Conservation (phyloP, 1,140 invertebrate genomes). For the Drosophila kanapiae region DNA sequence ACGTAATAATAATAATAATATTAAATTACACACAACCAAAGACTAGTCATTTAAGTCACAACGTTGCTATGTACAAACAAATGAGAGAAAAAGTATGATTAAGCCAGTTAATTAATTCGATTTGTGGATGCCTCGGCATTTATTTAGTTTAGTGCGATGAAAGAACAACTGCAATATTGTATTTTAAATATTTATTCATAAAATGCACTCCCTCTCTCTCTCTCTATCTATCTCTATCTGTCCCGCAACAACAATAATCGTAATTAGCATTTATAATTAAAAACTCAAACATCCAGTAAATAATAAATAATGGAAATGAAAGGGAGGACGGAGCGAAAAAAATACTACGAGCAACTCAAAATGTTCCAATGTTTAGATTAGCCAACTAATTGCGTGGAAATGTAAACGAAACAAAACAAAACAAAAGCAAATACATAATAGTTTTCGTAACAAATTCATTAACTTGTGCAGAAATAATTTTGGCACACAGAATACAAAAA, state of each 20-base stretch:
- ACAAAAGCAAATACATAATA: conserved; percentile 48
- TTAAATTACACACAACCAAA: conserved; percentile 65
- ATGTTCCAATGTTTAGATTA: conserved; percentile 81
- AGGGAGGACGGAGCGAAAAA: conserved; percentile 23
- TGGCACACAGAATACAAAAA: conserved; percentile 53
- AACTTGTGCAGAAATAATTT: conserved; percentile 72
- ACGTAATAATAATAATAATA: conserved; percentile 28
- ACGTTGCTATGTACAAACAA: conserved; percentile 78
- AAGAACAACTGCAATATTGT: conserved; percentile 76
- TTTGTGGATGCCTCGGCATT: conserved; percentile 44
- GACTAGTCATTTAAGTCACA: conserved; percentile 79
- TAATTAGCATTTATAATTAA: conserved; percentile 74
- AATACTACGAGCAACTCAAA: conserved; percentile 78
- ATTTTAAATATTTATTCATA: conserved; percentile 84
- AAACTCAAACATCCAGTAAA: conserved; percentile 58
- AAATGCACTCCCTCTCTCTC: conserved; percentile 48
- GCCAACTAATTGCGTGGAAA: conserved; percentile 74
- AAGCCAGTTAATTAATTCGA: conserved; percentile 56
- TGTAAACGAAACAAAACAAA: conserved; percentile 53
- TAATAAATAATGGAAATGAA: conserved; percentile 42
- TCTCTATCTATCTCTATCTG: conserved; percentile 11
- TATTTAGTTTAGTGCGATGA: conserved; percentile 58
- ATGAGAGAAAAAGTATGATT: conserved; percentile 37
- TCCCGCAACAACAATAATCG: conserved; percentile 57
- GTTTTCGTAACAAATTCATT: conserved; percentile 68